Percentiles rank a stretch among this genome's conserved stretches.
Conservation (phyloP, 2,888 invertebrate genomes). For the Mimas tiliae region DNA sequence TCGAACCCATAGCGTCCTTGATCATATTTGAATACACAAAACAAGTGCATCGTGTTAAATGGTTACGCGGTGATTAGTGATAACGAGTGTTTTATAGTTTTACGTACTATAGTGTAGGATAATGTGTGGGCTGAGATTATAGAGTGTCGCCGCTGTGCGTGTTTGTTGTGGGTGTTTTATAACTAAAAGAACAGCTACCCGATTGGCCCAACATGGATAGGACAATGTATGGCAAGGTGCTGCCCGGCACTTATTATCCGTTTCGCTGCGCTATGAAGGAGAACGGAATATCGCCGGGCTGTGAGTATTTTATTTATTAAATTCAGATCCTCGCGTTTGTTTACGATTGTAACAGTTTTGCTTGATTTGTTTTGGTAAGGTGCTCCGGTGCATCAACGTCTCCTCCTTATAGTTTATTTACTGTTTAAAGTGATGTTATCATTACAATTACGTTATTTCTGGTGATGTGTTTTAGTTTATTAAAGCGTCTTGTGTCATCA, state of each 20-base stretch:
- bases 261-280: slow-evolving; percentile 92
- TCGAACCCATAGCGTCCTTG: slow-evolving; percentile 54
- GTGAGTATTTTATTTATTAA: slow-evolving; percentile 86
- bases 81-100: slow-evolving; percentile 58
- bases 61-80: slow-evolving; percentile 27
- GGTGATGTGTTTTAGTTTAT: slow-evolving; percentile 54
- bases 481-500: slow-evolving; percentile 58
- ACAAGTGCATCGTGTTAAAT: slow-evolving; percentile 37
- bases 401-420: slow-evolving; percentile 43
- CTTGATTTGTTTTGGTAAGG: slow-evolving; percentile 64
- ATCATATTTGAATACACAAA: slow-evolving; percentile 40
- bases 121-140: slow-evolving; percentile 78
- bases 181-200: slow-evolving; percentile 67
- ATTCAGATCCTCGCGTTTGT: slow-evolving; percentile 28
- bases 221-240: slow-evolving; percentile 95
- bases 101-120: slow-evolving; percentile 54
- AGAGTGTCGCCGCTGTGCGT: slow-evolving; percentile 67
- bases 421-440: slow-evolving; percentile 41
- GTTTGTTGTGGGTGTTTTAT: slow-evolving; percentile 78
- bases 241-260: slow-evolving; percentile 93
- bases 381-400: slow-evolving; percentile 39
- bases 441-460: slow-evolving; percentile 47
- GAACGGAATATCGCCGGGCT: slow-evolving; percentile 93
- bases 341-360: slow-evolving; percentile 40
- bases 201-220: slow-evolving; percentile 89